phyloP scores from a whole-genome alignment of 2,113 vertebrate genomes.

The Tauraco erythrolophus region DNA sequence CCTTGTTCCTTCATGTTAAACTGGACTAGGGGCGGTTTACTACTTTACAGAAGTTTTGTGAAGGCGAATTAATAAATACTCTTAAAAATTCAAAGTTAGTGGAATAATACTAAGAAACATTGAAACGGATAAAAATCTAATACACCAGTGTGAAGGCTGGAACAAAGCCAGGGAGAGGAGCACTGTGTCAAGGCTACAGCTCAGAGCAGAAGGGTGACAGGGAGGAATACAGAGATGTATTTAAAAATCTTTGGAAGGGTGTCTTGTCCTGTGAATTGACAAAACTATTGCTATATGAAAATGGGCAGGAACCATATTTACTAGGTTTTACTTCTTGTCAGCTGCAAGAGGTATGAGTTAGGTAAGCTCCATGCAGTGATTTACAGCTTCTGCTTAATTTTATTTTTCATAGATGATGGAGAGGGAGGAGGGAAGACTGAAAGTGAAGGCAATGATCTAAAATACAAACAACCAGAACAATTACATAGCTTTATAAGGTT shows the following conservation, averaged over 20 bases:
- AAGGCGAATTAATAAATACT: background rate
- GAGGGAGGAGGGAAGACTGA: background rate
- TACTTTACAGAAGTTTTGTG: background rate
- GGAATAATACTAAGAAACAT: background rate
- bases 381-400: constrained; percentile 27
- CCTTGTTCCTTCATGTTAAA: background rate
- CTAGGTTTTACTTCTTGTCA: background rate
- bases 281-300: background rate
- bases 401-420: background rate
- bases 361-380: background rate
- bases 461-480: constrained; percentile 20
- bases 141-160: background rate
- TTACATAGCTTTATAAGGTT: constrained; percentile 35
- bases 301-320: background rate
- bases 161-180: background rate
- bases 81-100: background rate
- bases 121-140: background rate
- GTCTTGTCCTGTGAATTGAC: background rate
- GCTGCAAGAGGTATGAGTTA: background rate
- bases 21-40: background rate
- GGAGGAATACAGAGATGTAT: background rate
- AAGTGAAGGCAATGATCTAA: background rate
- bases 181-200: background rate
- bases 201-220: background rate
- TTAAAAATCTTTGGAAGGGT: background rate